Percentiles rank a stretch among this genome's conserved stretches.
Conservation (phyloP, 2,113 vertebrate genomes). For the Otis tarda region DNA sequence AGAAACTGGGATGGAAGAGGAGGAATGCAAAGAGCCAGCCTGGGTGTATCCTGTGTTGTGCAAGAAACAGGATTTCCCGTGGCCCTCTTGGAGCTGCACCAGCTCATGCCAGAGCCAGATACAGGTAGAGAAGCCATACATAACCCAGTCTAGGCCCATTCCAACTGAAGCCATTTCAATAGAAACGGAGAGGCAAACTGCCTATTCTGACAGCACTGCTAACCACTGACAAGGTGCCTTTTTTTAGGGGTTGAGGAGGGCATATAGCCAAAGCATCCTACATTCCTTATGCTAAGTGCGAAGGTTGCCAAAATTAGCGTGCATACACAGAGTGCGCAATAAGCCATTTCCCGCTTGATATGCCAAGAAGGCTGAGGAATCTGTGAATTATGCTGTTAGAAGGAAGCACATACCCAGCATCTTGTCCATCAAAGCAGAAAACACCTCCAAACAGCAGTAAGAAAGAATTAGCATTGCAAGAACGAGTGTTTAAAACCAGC, state of each 20-base stretch:
- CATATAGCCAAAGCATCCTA: conserved; percentile 40
- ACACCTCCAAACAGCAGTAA: neutral
- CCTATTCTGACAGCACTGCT: neutral
- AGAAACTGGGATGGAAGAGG: neutral
- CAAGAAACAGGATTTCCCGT: neutral
- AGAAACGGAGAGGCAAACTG: neutral
- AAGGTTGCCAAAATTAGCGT: conserved; percentile 17
- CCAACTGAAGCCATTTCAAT: neutral
- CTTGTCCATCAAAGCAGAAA: conserved; percentile 45
- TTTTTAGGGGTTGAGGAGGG: conserved; percentile 34
- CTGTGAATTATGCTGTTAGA: neutral
- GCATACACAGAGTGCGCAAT: neutral
- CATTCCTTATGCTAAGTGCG: conserved; percentile 31
- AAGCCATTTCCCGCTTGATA: neutral
- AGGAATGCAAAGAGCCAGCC: neutral
- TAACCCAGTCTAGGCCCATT: neutral
- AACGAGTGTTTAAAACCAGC: neutral
- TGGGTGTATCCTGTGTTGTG: neutral
- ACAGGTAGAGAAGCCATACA: neutral
- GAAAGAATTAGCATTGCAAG: neutral
- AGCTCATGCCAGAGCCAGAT: accelerated
- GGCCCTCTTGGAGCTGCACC: neutral
- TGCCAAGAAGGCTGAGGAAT: conserved; percentile 31
- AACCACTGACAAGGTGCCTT: conserved; percentile 14
- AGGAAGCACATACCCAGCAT: neutral